These are phyloP conservation scores for Schlechtendalia chinensis DNA, from an alignment of 1,140 invertebrate genomes.

Conservation along the genomic window DNA sequence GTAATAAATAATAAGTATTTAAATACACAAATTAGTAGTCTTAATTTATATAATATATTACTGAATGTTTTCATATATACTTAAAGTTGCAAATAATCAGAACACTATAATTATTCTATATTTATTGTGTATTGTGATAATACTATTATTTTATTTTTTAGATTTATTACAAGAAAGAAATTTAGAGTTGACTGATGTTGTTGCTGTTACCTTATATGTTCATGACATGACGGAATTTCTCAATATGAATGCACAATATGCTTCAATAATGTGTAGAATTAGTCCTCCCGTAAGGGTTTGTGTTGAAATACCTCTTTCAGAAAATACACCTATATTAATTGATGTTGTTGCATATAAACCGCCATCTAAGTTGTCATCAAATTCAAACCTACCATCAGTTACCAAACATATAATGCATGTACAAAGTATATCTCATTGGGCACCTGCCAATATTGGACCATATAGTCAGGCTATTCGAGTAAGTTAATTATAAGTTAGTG, in stretches of 20 bases:
- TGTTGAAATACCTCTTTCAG: conserved; percentile 74
- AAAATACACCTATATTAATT: conserved; percentile 71
- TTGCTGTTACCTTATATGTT: conserved; percentile 79
- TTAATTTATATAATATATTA: too few species aligned
- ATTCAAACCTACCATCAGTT: conserved; percentile 52
- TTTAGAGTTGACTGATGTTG: conserved; percentile 61
- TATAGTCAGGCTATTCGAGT: conserved; percentile 89
- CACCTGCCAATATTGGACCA: conserved; percentile 91
- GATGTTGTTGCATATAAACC: conserved; percentile 71
- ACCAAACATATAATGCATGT: conserved; percentile 82
- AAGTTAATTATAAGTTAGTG: conserved; percentile 50
- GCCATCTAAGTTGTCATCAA: conserved; percentile 47
- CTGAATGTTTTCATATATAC: too few species aligned
- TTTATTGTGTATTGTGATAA: too few species aligned
- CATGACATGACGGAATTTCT: conserved; percentile 77
- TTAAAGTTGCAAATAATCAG: too few species aligned
- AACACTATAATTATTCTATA: too few species aligned
- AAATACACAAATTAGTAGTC: too few species aligned
- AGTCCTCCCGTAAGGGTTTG: conserved; percentile 88
- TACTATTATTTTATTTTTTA: conserved; percentile 21
- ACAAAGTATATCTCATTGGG: conserved; percentile 93
- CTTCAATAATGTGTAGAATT: conserved; percentile 69
- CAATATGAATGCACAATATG: conserved; percentile 75
- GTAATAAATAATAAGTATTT: too few species aligned
- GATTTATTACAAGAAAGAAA: conserved; percentile 38